Base-by-base conservation (phyloP, 2,113 vertebrate genomes). In the Chelonoidis abingdonii region DNA sequence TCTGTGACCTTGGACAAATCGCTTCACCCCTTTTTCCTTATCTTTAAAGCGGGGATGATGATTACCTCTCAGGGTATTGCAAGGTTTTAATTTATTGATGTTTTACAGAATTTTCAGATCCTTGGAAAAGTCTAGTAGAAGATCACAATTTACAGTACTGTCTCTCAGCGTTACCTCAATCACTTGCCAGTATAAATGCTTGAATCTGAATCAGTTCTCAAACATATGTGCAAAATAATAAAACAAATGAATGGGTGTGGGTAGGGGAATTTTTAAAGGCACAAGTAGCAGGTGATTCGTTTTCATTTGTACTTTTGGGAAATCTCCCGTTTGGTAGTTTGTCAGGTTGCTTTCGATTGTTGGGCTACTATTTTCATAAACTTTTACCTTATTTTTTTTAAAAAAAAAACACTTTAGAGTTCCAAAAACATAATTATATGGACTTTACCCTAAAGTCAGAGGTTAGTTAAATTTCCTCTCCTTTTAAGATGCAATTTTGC, bases 331-430 rank as follows among this genome's bases (percentile, higher is more conserved):
- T 80, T 83, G 17, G 78, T 86, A 14, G 82, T 31, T 92, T 17
- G 79, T 27, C n/a, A 89, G 38, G 50, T 91, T 80, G 12, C 44
- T 11, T 4, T 5, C 65, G 19, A 57, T 82, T 65, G 16, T 3
- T 19, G 84, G 56, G 49, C 84, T 88, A 75, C 8, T 72, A 24
- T 41, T 41, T 24, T 9, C 38, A 22, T 22, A 41, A 0, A 31
- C 7, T 87, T 92, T 69, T 52, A 38, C 47, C 3, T 49, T 49
- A 49, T 10, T 53, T 84, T 0, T 10, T 49, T 82, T 92, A 88
- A 35, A 31, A 0, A 65, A 31, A 0, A 57, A 10, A 11, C 0
- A 0, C 49, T 35, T 78, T 10, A 1, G 52, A 80, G 17, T 72
- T 1, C 90, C 83, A 8, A 56, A 47, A 53, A 10, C 53, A 27